These are phyloP conservation scores for Acanthosoma haemorrhoidale DNA, from an alignment of 2,888 invertebrate species.

Conservation along the genomic window DNA sequence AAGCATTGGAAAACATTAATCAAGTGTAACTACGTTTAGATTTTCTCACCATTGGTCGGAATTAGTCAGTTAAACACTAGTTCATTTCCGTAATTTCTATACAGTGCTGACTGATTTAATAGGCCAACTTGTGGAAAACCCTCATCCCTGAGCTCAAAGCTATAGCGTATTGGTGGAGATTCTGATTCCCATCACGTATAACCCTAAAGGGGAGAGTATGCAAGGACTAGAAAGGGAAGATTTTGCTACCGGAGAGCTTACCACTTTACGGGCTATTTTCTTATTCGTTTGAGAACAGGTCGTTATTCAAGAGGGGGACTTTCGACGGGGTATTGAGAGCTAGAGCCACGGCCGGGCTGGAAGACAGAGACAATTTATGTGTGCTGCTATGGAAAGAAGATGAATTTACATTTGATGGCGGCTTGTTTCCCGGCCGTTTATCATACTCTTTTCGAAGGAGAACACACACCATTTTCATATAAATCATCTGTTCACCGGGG, in stretches of 20 bases:
- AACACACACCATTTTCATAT: neutral
- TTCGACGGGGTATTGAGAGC: slow-evolving; percentile 5
- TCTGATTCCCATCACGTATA: neutral
- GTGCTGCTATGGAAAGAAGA: neutral
- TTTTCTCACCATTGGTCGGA: too few relatives aligned
- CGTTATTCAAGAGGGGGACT: too few relatives aligned
- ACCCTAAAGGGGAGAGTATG: neutral
- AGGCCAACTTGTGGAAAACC: neutral
- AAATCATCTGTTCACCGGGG: neutral
- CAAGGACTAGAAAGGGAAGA: neutral
- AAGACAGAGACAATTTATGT: neutral
- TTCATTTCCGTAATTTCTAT: too few relatives aligned
- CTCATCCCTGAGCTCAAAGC: neutral
- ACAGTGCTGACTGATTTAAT: too few relatives aligned
- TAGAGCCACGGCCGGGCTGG: too few relatives aligned
- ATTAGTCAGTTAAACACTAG: too few relatives aligned
- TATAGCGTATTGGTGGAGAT: neutral
- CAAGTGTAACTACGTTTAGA: too few relatives aligned
- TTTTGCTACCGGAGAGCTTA: neutral
- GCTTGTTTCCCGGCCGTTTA: neutral
- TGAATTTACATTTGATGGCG: slow-evolving; percentile 1
- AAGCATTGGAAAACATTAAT: too few relatives aligned
- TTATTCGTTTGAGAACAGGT: slow-evolving; percentile 5
- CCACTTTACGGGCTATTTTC: slow-evolving; percentile 5
- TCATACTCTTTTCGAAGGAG: neutral